Base-by-base conservation (phyloP, 1,140 invertebrate genomes). In the Brachionus koreanus region DNA sequence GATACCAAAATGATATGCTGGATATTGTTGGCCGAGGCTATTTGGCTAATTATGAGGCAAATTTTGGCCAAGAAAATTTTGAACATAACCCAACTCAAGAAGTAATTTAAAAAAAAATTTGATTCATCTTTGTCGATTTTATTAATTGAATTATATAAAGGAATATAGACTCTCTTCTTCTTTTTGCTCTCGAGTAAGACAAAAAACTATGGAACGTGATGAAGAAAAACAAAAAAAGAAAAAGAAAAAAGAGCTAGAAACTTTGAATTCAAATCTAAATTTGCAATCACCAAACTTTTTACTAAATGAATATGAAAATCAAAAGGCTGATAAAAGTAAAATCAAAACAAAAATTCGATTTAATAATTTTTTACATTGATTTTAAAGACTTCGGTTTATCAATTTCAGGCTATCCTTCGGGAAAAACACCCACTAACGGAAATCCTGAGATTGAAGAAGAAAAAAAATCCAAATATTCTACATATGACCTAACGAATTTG, bases 151-250 rank as follows among this genome's bases (percentile, higher is more conserved):
- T 65, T 29, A n/a, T 33, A 5, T 7, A 3, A 4, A 74, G 49
- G 74, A 57, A 13, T 57, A 35, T 16, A 25, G 46, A 16, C 19
- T 82, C n/a, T 82, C 79, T 5, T 33, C 35, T 9, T 82, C 79
- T 29, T 69, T 82, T 52, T 63, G 65, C 12, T 39, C 19, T 33
- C 79, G 79, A 46, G 13, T 82, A 23, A 65, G 35, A 43, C 79
- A 82, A 82, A 82, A 82, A 69, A 82, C 79, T 25, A 52, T 46
- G 23, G 74, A 82, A 82, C 46, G 65, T 35, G 65, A 67, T n/a
- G 79, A 82, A 42, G 57, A 82, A 52, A 82, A 69, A 69, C 76
- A 79, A 19, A 57, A 65, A 35, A 29, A 79, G 23, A 74, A 43
- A 46, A 42, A 74, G 33, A 79, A 79, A 79, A 79, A 79, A 79